phyloP scores from a whole-genome alignment of 2,113 vertebrate species.

The Chloropsis cyanopogon region DNA sequence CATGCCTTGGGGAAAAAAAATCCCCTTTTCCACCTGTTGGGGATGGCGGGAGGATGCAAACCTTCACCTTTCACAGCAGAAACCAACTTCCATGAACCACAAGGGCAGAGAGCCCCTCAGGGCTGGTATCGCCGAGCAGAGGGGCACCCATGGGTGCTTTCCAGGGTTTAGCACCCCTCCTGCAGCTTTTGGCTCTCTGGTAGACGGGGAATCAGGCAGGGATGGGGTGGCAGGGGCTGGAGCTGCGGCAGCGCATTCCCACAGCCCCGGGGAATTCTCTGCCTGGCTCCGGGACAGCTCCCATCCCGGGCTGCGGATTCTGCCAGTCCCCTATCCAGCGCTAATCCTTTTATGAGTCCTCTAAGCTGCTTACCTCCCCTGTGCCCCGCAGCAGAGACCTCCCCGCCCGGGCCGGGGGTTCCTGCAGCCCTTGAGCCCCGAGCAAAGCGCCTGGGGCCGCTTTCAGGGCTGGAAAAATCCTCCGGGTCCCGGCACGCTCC shows the following conservation, averaged over 20 bases:
- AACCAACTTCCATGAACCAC: rapidly evolving
- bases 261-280: rapidly evolving
- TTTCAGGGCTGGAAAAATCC: background rate
- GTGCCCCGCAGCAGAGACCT: background rate
- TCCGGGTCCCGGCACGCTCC: rapidly evolving
- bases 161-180: background rate
- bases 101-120: background rate
- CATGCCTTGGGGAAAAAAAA: background rate
- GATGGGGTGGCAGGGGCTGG: background rate
- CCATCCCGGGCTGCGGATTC: background rate
- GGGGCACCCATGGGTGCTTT: background rate
- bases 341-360: slow-evolving; percentile 3
- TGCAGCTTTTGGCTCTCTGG: background rate
- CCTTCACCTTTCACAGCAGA: rapidly evolving
- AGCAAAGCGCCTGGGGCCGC: rapidly evolving
- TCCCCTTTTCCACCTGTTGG: background rate
- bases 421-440: rapidly evolving
- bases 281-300: background rate
- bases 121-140: background rate
- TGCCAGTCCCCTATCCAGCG: rapidly evolving
- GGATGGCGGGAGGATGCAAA: background rate
- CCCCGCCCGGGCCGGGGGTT: rapidly evolving
- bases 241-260: rapidly evolving
- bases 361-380: background rate
- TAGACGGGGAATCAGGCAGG: background rate